Evolutionary conservation across 1,140 invertebrate genomes (phyloP), one percentile per base, ranked within the genome.

Genomic region (Babylonia areolata): DNA sequence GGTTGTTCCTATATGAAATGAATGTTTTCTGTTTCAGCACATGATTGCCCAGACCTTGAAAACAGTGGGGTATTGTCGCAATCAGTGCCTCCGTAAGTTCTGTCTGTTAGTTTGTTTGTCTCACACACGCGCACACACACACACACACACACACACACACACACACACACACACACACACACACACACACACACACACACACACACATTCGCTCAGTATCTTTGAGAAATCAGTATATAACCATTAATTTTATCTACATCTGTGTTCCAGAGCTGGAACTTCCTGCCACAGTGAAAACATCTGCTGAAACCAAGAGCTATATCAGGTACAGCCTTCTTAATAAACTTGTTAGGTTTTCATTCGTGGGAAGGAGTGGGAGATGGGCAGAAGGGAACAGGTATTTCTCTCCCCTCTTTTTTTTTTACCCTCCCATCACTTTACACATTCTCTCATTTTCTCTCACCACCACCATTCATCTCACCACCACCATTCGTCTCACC

Each of bases 1-100:
- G n/a, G n/a, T n/a, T n/a, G n/a, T n/a, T n/a, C n/a, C n/a, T n/a
- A n/a, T n/a, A n/a, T n/a, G n/a, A n/a, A n/a, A n/a, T n/a, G 17
- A 51, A 51, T 51, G 46, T 51, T 51, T 51, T 2, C 9, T 51
- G n/a, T 81, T 93, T 46, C 90, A 95, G 95, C 97, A 97, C 92
- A 97, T 98, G 97, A 95, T 98, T 90, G 97, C 97, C 35, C 96
- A 97, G 93, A 97, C 97, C 0, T 95, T 98, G 94, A 95, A 97
- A 87, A 97, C 96, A 58, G 96, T 97, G 84, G 94, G 96, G 86
- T 96, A 96, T 90, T 97, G 97, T 93, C 95, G 97, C 89, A 96
- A 96, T 87, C 94, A 96, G 87, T 95, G 96, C 93, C 94, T 97
- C 91, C 95, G 96, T 97, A 95, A 95, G 95, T 92, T 86, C 31